Percentiles rank a stretch among this genome's conserved stretches.
Evolutionary conservation across 2,797 vertebrate genomes (phyloP).

Genomic region (Poeciliopsis turneri): DNA sequence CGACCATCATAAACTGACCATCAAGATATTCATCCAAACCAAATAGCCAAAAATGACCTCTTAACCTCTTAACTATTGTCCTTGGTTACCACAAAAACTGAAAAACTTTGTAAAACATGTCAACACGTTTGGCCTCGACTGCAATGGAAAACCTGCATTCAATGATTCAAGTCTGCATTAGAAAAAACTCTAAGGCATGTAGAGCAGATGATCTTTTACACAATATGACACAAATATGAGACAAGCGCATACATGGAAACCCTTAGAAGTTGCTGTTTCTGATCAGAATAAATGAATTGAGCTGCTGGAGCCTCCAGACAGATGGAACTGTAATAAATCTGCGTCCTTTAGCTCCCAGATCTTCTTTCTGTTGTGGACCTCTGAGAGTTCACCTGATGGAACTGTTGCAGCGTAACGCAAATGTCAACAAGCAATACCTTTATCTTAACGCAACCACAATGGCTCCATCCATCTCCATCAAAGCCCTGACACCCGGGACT

Average conservation of each 20-base stretch:
- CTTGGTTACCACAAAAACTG: not conserved
- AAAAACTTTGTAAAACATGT: not conserved
- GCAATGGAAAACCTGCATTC: not conserved
- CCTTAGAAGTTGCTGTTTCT: not conserved
- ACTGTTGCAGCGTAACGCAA: conserved; percentile 23
- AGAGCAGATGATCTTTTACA: not conserved
- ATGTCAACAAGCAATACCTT: conserved; percentile 64
- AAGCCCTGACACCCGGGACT: conserved; percentile 45
- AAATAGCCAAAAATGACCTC: no score
- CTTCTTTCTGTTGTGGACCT: conserved; percentile 21
- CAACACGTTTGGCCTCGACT: not conserved
- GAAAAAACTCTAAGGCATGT: not conserved
- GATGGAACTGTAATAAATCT: conserved; percentile 9
- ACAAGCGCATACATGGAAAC: not conserved
- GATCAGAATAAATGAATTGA: not conserved
- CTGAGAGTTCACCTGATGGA: conserved; percentile 10
- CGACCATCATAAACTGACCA: no score
- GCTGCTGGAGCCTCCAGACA: not conserved
- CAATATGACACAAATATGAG: not conserved
- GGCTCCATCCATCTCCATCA: conserved; percentile 60
- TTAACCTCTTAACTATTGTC: not conserved
- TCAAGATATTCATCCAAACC: no score
- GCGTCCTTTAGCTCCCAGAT: conserved; percentile 4
- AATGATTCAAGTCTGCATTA: not conserved
- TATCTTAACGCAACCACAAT: conserved; percentile 52